Conservation (phyloP, 2,113 vertebrate genomes). For the Oreochromis aureus region DNA sequence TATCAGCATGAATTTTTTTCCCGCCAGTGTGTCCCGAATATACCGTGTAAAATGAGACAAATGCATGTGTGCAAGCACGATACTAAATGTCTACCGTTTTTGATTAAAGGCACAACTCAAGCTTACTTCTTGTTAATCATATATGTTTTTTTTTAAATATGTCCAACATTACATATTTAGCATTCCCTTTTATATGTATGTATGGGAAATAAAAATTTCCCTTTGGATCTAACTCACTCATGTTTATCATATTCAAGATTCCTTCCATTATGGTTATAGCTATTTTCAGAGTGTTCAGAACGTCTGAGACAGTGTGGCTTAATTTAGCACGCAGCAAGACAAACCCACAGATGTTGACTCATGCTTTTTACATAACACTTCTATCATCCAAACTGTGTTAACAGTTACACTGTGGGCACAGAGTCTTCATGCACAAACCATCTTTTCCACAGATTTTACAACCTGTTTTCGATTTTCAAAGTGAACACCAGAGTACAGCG, state of each 20-base stretch:
- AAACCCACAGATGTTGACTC: constrained; percentile 38
- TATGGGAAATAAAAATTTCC: background rate
- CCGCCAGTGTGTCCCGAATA: background rate
- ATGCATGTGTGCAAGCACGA: background rate
- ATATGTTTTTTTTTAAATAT: background rate
- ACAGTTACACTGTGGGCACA: background rate
- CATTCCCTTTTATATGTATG: background rate
- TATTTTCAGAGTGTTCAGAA: background rate
- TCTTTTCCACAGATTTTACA: background rate
- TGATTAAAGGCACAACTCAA: background rate
- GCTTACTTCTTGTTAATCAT: background rate
- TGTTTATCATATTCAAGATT: background rate
- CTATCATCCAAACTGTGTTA: background rate
- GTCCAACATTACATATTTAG: background rate
- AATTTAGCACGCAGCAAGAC: background rate
- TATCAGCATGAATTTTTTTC: background rate
- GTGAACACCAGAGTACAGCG: background rate
- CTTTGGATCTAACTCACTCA: background rate
- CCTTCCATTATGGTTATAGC: background rate
- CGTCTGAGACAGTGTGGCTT: background rate
- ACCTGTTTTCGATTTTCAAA: background rate
- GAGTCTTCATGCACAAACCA: background rate
- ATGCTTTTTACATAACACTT: constrained; percentile 29
- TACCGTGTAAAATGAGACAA: background rate
- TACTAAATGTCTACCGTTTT: background rate